Conservation (phyloP, 2,113 vertebrate species). For the Aix galericulata region DNA sequence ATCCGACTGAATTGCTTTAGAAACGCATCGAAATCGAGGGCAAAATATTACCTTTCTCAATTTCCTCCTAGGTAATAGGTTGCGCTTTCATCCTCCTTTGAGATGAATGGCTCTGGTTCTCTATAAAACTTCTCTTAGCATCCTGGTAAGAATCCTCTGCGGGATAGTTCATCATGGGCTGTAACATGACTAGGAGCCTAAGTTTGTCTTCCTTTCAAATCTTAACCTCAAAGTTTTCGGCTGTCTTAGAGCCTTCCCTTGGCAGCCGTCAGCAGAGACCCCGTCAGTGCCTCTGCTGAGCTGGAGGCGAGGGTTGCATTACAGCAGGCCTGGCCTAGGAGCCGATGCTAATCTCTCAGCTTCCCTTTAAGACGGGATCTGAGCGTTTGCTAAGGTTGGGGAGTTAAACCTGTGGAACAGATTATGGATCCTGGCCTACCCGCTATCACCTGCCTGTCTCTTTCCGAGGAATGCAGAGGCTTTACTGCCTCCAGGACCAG, state of each 20-base stretch:
- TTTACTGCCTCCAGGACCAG: background rate
- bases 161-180: conserved; percentile 47
- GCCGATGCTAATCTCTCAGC: conserved; percentile 8
- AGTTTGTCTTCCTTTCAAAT: conserved; percentile 55
- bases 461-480: background rate
- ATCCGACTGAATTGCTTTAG: conserved; percentile 1
- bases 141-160: conserved; percentile 33
- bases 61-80: conserved; percentile 24
- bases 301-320: background rate
- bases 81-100: conserved; percentile 25
- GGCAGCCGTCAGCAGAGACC: background rate
- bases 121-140: conserved; percentile 22
- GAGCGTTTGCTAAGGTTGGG: background rate
- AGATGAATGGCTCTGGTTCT: conserved; percentile 31
- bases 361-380: background rate
- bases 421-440: background rate
- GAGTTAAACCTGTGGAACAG: background rate
- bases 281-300: background rate
- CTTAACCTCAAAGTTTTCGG: conserved; percentile 33
- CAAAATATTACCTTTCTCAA: conserved; percentile 31
- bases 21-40: conserved; percentile 7
- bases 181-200: conserved; percentile 17
- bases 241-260: conserved; percentile 52
- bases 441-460: background rate
- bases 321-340: background rate